A percentile compares a stretch with the other conserved stretches of the same genome.
Evolutionary conservation across 23 tunicate species (phyloP).

Genomic region (Halocynthia roretzi): DNA sequence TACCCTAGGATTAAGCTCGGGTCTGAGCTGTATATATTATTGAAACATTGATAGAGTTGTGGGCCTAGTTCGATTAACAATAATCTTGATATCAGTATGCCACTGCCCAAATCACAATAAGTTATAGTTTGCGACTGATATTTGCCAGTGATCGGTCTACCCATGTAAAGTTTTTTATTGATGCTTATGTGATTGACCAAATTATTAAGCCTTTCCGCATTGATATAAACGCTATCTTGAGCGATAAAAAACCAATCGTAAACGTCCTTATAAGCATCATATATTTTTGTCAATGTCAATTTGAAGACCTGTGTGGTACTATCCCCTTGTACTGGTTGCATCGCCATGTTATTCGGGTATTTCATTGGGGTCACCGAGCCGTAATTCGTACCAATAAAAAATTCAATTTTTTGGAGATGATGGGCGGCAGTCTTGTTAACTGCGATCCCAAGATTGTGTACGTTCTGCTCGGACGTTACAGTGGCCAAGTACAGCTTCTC

Average conservation of each 20-base stretch:
- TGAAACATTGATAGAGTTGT: constrained; percentile 19
- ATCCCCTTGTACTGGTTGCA: constrained; percentile 3
- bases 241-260: constrained; percentile 94
- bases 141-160: constrained; percentile 39
- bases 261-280: constrained; percentile 31
- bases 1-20: constrained; percentile 82
- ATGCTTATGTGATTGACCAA: constrained; percentile 91
- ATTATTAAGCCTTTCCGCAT: constrained; percentile 66
- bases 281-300: not conserved
- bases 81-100: constrained; percentile 74
- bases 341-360: constrained; percentile 15
- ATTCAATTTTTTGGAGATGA: constrained; percentile 81
- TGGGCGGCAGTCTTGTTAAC: constrained; percentile 80
- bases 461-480: constrained; percentile 42
- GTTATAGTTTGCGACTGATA: constrained; percentile 33
- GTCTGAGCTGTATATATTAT: constrained; percentile 8
- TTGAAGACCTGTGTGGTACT: not conserved
- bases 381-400: constrained; percentile 32
- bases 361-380: not conserved
- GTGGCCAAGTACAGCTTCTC: constrained; percentile 59
- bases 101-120: constrained; percentile 62
- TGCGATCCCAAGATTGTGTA: constrained; percentile 58
- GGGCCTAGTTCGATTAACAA: constrained; percentile 56
- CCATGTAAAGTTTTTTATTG: constrained; percentile 85
- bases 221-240: constrained; percentile 56